A percentile compares a stretch with the other conserved stretches of the same genome.
phyloP scores from a whole-genome alignment of 2,888 invertebrate genomes.

The Hyalella azteca region DNA sequence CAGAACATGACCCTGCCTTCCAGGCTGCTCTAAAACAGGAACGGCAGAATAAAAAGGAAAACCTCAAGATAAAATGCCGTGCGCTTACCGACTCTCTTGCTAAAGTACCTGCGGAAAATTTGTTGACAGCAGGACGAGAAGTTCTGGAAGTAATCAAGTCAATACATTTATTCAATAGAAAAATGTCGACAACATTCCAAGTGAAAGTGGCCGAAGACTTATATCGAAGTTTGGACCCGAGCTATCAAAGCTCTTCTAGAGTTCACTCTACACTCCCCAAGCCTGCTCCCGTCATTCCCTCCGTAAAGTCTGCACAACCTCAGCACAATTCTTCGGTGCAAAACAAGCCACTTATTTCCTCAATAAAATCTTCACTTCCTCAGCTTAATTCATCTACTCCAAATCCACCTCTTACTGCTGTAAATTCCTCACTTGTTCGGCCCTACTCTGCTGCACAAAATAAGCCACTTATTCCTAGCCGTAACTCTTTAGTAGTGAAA shows the following conservation, averaged over 20 bases:
- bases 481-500: too few species aligned
- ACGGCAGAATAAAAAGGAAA: background rate
- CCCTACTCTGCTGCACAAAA: too few species aligned
- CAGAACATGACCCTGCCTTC: background rate
- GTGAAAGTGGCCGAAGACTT: background rate
- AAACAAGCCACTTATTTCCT: too few species aligned
- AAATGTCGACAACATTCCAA: background rate
- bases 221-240: background rate
- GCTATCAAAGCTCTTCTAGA: background rate
- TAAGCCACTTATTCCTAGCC: too few species aligned
- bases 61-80: background rate
- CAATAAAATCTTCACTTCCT: too few species aligned
- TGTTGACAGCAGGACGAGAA: background rate
- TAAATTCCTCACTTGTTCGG: too few species aligned
- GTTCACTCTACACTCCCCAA: too few species aligned
- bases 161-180: background rate
- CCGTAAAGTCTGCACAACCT: background rate
- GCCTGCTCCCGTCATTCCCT: background rate
- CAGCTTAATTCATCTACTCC: too few species aligned
- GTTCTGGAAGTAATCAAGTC: background rate
- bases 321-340: too few species aligned
- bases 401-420: too few species aligned
- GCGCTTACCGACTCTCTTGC: background rate
- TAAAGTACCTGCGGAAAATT: background rate
- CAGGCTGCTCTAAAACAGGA: background rate